Conservation (phyloP, 2,113 vertebrate genomes). For the Trematocara nigrifrons region DNA sequence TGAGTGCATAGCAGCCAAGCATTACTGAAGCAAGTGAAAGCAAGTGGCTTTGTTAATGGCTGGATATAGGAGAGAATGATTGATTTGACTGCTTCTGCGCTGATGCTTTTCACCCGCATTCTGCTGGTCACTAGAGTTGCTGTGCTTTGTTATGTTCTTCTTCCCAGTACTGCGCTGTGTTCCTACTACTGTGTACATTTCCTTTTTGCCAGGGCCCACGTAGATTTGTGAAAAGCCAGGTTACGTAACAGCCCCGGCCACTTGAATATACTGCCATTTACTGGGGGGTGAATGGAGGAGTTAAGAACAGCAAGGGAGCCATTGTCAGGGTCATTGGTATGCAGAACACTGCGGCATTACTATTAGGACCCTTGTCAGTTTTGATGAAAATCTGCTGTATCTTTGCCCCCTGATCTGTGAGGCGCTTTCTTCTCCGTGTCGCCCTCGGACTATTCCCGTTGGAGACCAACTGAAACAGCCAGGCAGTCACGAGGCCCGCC, state of each 20-base stretch:
- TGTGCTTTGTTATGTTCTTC: neutral
- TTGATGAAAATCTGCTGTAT: constrained; percentile 11
- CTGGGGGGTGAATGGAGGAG: constrained; percentile 36
- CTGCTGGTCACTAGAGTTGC: neutral
- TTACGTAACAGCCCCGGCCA: constrained; percentile 57
- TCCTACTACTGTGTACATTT: constrained; percentile 7
- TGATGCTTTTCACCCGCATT: neutral
- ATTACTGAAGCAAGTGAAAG: neutral
- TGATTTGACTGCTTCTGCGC: neutral
- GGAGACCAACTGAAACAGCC: neutral
- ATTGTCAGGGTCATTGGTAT: constrained; percentile 59
- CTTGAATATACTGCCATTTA: constrained; percentile 53
- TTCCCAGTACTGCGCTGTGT: neutral
- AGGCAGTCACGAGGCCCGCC: neutral
- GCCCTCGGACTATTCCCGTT: neutral
- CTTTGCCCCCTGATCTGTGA: constrained; percentile 1
- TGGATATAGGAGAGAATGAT: neutral
- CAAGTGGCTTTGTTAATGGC: neutral
- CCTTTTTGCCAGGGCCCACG: constrained; percentile 16
- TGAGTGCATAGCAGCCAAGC: neutral
- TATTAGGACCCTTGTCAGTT: neutral
- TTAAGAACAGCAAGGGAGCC: constrained; percentile 26
- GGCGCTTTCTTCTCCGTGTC: neutral
- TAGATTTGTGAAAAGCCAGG: constrained; percentile 35
- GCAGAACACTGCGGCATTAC: constrained; percentile 15